phyloP scores from a whole-genome alignment of 2,888 invertebrate genomes.

The Drosophila robusta region DNA sequence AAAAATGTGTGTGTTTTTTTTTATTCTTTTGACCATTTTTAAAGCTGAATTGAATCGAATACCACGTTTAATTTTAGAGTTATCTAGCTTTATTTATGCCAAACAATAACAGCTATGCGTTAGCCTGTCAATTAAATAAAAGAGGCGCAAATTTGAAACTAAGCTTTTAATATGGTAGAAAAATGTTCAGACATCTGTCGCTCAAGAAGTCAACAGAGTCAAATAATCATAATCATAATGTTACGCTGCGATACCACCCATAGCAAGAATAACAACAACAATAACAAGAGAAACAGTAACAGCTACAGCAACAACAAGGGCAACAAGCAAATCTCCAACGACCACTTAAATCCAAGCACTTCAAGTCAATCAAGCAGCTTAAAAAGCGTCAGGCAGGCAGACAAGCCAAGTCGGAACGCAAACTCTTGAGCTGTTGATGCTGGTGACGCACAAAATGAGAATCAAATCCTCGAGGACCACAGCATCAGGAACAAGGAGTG shows the following conservation, averaged over 20 bases:
- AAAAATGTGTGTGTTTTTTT: slow-evolving; percentile 15
- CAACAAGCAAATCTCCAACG: slow-evolving; percentile 59
- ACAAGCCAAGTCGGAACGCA: slow-evolving; percentile 35
- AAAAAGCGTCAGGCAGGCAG: slow-evolving; percentile 54
- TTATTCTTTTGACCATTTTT: not conserved
- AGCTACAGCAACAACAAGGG: slow-evolving; percentile 15
- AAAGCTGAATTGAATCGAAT: not conserved
- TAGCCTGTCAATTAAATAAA: slow-evolving; percentile 48
- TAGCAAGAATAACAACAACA: slow-evolving; percentile 2
- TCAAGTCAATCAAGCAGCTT: slow-evolving; percentile 74
- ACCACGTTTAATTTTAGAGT: not conserved
- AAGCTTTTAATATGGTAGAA: slow-evolving; percentile 18
- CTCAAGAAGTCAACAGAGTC: slow-evolving; percentile 47
- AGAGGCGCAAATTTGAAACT: slow-evolving; percentile 25
- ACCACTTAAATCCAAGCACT: slow-evolving; percentile 69
- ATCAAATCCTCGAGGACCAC: slow-evolving; percentile 62
- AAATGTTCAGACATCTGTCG: slow-evolving; percentile 37
- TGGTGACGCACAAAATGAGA: slow-evolving; percentile 62
- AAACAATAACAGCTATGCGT: not conserved
- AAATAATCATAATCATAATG: slow-evolving; percentile 63
- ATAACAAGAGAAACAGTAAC: slow-evolving; percentile 3
- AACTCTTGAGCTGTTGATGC: slow-evolving; percentile 16
- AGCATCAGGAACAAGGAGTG: slow-evolving; percentile 7
- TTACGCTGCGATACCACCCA: slow-evolving; percentile 27
- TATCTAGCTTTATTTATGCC: not conserved